These are phyloP conservation scores for Apostichopus japonicus DNA, from an alignment of 35 echinoderm and acorn worm species.

Conservation along the genomic window DNA sequence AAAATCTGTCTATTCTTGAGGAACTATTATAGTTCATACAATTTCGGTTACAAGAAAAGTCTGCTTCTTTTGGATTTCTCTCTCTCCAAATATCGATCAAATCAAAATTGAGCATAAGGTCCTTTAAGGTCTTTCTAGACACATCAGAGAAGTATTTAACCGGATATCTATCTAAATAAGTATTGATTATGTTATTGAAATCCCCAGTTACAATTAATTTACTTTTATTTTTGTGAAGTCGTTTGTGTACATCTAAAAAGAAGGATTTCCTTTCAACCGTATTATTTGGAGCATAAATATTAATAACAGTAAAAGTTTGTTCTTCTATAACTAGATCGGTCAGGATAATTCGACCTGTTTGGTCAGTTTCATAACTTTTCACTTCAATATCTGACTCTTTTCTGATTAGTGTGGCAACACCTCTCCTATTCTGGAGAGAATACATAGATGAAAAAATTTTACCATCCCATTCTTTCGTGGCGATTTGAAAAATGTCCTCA, in stretches of 20 bases:
- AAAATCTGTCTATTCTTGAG: slow-evolving; percentile 12
- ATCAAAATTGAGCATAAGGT: background rate
- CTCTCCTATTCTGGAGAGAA: too few species aligned
- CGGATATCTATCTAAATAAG: slow-evolving; percentile 1
- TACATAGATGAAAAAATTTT: too few species aligned
- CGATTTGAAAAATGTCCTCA: too few species aligned
- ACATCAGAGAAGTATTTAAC: background rate
- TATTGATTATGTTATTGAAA: background rate
- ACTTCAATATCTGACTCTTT: background rate
- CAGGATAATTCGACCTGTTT: too few species aligned
- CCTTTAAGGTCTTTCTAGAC: background rate
- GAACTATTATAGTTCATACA: too few species aligned
- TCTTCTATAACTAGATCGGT: background rate
- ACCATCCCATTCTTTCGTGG: too few species aligned
- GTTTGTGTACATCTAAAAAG: too few species aligned
- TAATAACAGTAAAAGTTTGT: background rate
- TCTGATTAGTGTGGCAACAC: background rate
- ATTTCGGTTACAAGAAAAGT: too few species aligned
- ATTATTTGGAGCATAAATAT: background rate
- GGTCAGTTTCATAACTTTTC: too few species aligned
- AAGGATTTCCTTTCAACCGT: background rate
- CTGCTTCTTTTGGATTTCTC: background rate
- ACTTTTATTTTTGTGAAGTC: too few species aligned
- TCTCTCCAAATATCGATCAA: background rate
- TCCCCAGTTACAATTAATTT: background rate